Conservation (phyloP, 2,113 vertebrate species). For the Pseudolaguvia tuberculata region DNA sequence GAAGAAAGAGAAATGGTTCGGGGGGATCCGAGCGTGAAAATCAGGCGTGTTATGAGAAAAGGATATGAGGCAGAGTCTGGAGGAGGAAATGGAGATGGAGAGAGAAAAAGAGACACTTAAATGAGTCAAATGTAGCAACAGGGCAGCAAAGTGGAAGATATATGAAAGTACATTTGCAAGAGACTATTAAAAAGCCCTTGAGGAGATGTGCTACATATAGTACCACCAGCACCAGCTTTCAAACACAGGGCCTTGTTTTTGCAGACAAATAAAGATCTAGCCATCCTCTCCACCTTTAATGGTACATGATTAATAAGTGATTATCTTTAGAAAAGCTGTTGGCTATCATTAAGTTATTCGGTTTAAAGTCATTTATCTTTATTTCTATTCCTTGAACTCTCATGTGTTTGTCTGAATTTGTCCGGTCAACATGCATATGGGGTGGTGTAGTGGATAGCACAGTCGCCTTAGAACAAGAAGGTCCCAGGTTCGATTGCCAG, state of each 20-base stretch:
- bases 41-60: conserved; percentile 58
- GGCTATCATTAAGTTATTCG: too few relatives aligned
- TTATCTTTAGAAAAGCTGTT: too few relatives aligned
- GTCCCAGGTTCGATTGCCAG: too few relatives aligned
- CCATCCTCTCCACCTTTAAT: conserved; percentile 3
- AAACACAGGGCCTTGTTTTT: conserved; percentile 19
- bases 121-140: conserved; percentile 35
- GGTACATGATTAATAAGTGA: too few relatives aligned
- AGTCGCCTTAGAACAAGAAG: too few relatives aligned
- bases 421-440: too few relatives aligned
- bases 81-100: conserved; percentile 34
- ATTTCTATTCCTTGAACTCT: too few relatives aligned
- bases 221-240: conserved; percentile 25
- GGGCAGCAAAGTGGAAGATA: conserved; percentile 37
- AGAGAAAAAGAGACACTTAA: conserved; percentile 22
- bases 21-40: conserved; percentile 58
- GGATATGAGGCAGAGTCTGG: conserved; percentile 53
- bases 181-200: conserved; percentile 39
- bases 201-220: conserved; percentile 35
- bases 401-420: too few relatives aligned
- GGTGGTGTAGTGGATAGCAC: too few relatives aligned
- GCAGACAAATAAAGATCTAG: conserved; percentile 3
- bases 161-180: conserved; percentile 35
- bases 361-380: too few relatives aligned
- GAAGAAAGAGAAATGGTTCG: conserved; percentile 19